These are phyloP conservation scores for Parasteatoda tepidariorum DNA, from an alignment of 1,140 invertebrate species.

Conservation along the genomic window DNA sequence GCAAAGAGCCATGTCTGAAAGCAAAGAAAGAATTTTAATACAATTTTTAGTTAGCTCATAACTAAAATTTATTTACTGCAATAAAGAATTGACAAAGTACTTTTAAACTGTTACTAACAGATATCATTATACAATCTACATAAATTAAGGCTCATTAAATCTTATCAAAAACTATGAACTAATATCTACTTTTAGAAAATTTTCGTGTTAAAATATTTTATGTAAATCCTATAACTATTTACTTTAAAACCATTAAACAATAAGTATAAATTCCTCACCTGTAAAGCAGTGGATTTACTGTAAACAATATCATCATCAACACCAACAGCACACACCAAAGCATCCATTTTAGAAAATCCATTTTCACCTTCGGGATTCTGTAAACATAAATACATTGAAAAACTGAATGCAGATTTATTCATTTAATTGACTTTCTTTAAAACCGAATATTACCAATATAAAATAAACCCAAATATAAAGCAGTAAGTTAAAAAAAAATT, in stretches of 20 bases:
- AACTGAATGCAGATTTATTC: neutral
- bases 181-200: neutral
- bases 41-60: no score
- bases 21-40: conserved; percentile 52
- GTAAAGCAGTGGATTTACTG: conserved; percentile 93
- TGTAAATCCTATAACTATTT: no score
- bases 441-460: no score
- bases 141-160: neutral
- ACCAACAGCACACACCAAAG: conserved; percentile 88
- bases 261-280: conserved; percentile 74
- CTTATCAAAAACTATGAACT: neutral
- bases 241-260: no score
- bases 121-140: no score
- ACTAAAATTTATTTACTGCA: no score
- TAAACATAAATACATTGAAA: conserved; percentile 55
- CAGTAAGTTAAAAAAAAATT: no score
- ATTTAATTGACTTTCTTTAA: no score
- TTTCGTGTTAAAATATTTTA: no score
- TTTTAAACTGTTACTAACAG: no score
- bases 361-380: conserved; percentile 81
- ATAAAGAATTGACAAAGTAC: no score
- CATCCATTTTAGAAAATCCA: conserved; percentile 88
- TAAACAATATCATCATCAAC: conserved; percentile 95
- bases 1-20: conserved; percentile 95
- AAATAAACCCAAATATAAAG: no score